phyloP scores from a whole-genome alignment of 2,888 invertebrate genomes.

The Augochlorella aurata region DNA sequence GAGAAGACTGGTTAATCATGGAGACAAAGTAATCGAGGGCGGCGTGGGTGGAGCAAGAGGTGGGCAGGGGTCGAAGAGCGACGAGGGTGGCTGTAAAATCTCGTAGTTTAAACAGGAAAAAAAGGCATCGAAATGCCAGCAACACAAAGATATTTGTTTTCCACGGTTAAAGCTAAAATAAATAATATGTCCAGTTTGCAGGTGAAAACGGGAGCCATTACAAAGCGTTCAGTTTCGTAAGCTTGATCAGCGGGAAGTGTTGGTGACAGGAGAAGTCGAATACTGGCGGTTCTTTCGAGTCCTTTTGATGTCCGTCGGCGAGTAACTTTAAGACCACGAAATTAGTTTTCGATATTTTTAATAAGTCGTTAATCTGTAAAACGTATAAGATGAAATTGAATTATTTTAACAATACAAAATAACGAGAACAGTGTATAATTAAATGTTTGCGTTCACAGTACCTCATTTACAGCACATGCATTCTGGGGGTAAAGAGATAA shows the following conservation, averaged over 20 bases:
- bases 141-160: slow-evolving; percentile 45
- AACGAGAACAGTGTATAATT: neutral
- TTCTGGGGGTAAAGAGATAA: slow-evolving; percentile 89
- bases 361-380: slow-evolving; percentile 89
- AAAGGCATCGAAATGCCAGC: slow-evolving; percentile 32
- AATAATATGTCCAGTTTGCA: slow-evolving; percentile 59
- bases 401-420: neutral
- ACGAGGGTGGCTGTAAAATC: neutral
- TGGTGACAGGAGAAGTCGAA: slow-evolving; percentile 95
- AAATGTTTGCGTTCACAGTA: slow-evolving; percentile 44
- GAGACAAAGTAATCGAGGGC: slow-evolving; percentile 7
- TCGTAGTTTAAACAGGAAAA: slow-evolving; percentile 26
- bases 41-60: neutral
- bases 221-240: slow-evolving; percentile 75
- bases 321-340: slow-evolving; percentile 96
- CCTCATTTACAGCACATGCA: slow-evolving; percentile 78
- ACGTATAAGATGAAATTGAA: neutral
- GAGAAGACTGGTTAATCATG: slow-evolving; percentile 24
- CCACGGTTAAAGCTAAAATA: slow-evolving; percentile 60
- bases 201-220: slow-evolving; percentile 49
- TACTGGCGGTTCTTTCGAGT: slow-evolving; percentile 91
- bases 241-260: slow-evolving; percentile 95
- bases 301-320: slow-evolving; percentile 95
- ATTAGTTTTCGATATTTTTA: slow-evolving; percentile 97
- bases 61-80: neutral